Base-by-base conservation (phyloP, 2,113 vertebrate species). In the Gavia stellata region DNA sequence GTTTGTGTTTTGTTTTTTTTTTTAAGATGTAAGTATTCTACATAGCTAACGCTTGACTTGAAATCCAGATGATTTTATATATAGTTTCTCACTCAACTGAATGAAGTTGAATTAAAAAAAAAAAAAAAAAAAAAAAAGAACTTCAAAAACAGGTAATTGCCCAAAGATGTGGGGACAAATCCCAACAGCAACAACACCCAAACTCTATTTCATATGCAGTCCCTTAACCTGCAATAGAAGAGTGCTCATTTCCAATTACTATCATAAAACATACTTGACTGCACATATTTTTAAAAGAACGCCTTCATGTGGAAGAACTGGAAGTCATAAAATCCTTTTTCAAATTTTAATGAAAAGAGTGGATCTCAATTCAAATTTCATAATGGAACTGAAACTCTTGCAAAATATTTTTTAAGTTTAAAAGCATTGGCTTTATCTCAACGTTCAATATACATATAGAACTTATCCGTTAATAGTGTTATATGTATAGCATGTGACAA, bases 141-240 rank as follows among this genome's bases (percentile, higher is more conserved):
- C 3, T 77, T 70, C 6, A 47, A 55, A 73, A 72, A 21, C 59
- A 34, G 18, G 49, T 67, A 78, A 29, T 28, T 61, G 6, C 5
- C 4, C 8, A 34, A 63, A 80, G 9, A 52, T 56, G 28, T 19
- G 33, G 68, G 68, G 24, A 81, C 2, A 77, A 80, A 58, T 49
- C 50, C 23, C 26, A 42, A 21, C 2, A 67, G 15, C 31, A 67
- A 21, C 0, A 0, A 80, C 5, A 3, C 1, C 23, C n/a, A 84
- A 62, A 72, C n/a, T 68, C 14, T 8, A 50, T 72, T 72, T 65
- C 44, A 52, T 12, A 11, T 50, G 24, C 24, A n/a, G n/a, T 56
- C 1, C 2, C 45, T 56, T 66, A 11, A 52, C 12, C 36, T 74
- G 29, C 14, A 59, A 25, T 6, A 24, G 24, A 67, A 50, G 12